Evolutionary conservation across 1,140 invertebrate genomes (phyloP), one percentile per base, ranked within the genome.

Genomic region (Neuroterus valhalla): DNA sequence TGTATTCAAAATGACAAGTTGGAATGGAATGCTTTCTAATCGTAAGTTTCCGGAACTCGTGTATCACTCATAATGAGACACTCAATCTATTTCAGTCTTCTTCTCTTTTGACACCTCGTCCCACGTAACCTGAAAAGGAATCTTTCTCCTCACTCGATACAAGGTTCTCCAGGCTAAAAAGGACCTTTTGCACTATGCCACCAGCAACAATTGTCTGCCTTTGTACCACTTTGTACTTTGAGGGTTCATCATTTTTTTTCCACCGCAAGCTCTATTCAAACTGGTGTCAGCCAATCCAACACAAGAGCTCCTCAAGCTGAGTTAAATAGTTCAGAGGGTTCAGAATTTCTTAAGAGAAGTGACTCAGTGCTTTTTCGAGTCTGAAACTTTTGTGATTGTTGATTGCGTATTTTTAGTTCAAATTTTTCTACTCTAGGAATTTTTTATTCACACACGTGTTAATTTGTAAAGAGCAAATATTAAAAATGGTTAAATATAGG

Each of bases 11-110:
- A 62, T 62, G 55, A 62, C 55, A 62, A 62, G 55, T 62, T 62
- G 55, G 55, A 62, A 62, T 62, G 55, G 55, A 62, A 62, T 62
- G 26, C 55, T 31, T 62, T 62, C 55, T 62, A 62, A 62, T 62
- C 55, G 23, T 62, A 62, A 12, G 31, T 26, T 62, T 62, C 55
- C 55, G 55, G 55, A 62, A 62, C 55, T 62, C 55, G 55, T 62
- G 55, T 62, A 62, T 62, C 55, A 62, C 31, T 38, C 26, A 62
- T 31, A 62, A 62, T 15, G 23, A 62, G 55, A 62, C 23, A 62
- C 52, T 62, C 52, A 62, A 62, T 62, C 52, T 21, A 62, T 62
- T 31, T 23, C 14, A 55, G 52, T 55, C 19, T 21, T 55, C 21
- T 12, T 15, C 55, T 14, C 21, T 62, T 15, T 62, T 62, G 55